Evolutionary conservation across 1,140 invertebrate genomes (phyloP), one percentile per base, ranked within the genome.

Genomic region (Pissodes strobi): DNA sequence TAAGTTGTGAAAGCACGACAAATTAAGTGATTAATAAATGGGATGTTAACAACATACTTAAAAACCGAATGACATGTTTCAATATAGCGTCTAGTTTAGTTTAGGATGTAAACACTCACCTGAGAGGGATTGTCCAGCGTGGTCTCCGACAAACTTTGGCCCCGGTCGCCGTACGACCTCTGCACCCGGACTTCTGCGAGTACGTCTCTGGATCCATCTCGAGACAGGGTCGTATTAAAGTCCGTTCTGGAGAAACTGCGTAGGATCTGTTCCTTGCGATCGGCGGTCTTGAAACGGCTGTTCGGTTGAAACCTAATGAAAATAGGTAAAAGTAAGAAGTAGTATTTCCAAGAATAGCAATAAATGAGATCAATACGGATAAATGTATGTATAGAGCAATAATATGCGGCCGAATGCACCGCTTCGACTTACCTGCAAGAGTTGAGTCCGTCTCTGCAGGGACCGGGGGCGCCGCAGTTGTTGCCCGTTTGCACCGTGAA

Each of bases 141-240:
- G 5, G 25, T 63, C 17, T 59, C 49, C 13, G 66, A 52, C 6
- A 53, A 19, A 22, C 56, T 57, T 6, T 60, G 48, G 13, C 55
- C 13, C n/a, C 56, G 37, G 12, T 64, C 64, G 5, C 39, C 22
- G 19, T 51, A 61, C 8, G 71, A 53, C 0, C 70, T 72, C 22
- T 78, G 73, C 0, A 78, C 69, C 23, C 70, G 65, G 9, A 78
- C 74, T 61, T 77, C 76, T 8, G 75, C 72, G 56, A 77, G 46
- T n/a, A 68, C 71, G 49, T 78, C 74, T 41, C 71, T 70, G 19
- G 76, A 78, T 13, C 75, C 72, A 64, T 78, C 73, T 9, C 75
- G 58, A 10, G 76, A 76, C 12, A 76, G 43, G 22, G 66, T 67
- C n/a, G 69, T 27, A 46, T 64, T 51, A 58, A 71, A 67, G 25